Conservation (phyloP, 2,113 vertebrate genomes). For the Platysternon megacephalum region DNA sequence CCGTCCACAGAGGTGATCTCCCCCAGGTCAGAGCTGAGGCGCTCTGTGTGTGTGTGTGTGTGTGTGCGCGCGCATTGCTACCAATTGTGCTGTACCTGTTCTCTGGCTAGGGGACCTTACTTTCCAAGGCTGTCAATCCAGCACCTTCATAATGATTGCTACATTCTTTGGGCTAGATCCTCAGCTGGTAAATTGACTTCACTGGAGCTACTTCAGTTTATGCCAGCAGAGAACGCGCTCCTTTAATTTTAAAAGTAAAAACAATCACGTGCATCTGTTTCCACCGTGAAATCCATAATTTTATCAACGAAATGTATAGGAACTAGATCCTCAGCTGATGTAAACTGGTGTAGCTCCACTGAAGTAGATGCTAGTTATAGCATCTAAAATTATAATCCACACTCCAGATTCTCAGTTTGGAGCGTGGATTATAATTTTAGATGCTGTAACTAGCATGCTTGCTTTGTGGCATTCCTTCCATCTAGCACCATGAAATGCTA, state of each 20-base stretch:
- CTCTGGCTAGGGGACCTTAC: not conserved
- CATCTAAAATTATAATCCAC: not conserved
- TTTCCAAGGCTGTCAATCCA: not conserved
- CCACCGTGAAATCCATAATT: not conserved
- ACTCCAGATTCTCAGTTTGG: not conserved
- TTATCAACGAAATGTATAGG: not conserved
- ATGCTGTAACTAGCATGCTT: not conserved
- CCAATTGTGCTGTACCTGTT: not conserved
- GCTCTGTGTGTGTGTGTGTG: not conserved
- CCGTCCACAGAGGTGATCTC: not conserved
- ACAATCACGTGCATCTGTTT: not conserved
- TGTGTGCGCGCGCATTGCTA: not conserved
- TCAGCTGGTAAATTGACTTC: slow-evolving; percentile 8
- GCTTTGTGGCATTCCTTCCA: slow-evolving; percentile 32
- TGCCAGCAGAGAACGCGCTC: not conserved
- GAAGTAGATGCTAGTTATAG: not conserved
- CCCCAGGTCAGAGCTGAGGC: not conserved
- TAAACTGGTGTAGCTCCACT: not conserved
- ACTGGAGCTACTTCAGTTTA: not conserved
- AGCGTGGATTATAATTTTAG: slow-evolving; percentile 6
- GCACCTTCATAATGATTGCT: slow-evolving; percentile 37
- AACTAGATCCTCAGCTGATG: not conserved
- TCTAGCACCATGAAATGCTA: slow-evolving; percentile 16
- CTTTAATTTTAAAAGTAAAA: not conserved
- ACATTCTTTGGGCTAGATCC: not conserved